Percentiles rank a stretch among this genome's conserved stretches.
These are phyloP conservation scores for Sphecodes monilicornis DNA, from an alignment of 2,888 invertebrate genomes.

Conservation along the genomic window DNA sequence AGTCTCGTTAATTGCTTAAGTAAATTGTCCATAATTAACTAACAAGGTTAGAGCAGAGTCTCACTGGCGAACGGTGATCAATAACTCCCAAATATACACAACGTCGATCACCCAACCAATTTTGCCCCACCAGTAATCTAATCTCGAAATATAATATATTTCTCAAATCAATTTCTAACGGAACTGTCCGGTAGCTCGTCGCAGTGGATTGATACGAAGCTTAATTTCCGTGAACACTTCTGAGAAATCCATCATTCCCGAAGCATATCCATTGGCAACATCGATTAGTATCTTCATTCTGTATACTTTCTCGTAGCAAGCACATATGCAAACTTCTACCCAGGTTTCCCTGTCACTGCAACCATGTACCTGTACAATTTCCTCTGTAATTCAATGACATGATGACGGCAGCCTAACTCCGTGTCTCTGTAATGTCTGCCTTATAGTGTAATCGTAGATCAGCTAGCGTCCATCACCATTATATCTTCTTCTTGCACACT, in stretches of 20 bases:
- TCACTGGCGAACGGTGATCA: background rate
- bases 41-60: background rate
- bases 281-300: background rate
- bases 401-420: background rate
- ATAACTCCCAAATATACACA: background rate
- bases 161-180: constrained; percentile 3
- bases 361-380: background rate
- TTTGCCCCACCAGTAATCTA: background rate
- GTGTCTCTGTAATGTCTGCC: background rate
- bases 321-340: background rate
- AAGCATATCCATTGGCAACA: background rate
- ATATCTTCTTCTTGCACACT: constrained; percentile 15
- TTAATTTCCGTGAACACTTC: constrained; percentile 7
- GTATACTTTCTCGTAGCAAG: background rate
- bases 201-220: background rate
- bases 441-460: background rate
- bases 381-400: background rate
- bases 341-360: background rate
- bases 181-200: background rate
- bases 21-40: background rate
- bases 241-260: background rate
- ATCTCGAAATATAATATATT: background rate
- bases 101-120: background rate
- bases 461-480: background rate
- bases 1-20: too few species aligned